These are phyloP conservation scores for Sinosuthora webbiana DNA, from an alignment of 2,113 vertebrate species.

Conservation along the genomic window DNA sequence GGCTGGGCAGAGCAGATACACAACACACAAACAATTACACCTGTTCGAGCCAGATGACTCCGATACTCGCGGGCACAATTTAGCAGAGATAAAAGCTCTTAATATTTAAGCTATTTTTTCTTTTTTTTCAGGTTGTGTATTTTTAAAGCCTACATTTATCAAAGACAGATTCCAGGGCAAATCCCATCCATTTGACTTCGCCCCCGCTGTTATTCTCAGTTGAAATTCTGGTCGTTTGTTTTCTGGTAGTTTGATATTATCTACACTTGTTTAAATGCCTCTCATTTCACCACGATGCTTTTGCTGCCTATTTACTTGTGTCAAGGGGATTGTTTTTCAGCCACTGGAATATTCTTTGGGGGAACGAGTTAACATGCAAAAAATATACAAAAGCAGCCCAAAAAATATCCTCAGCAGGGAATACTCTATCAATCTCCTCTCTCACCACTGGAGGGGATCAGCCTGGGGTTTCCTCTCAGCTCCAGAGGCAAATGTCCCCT, in stretches of 20 bases:
- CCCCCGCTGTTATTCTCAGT: not conserved
- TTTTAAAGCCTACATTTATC: conserved; percentile 26
- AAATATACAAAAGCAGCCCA: not conserved
- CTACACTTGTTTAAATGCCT: not conserved
- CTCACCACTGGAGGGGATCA: not conserved
- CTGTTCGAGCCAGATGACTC: conserved; percentile 19
- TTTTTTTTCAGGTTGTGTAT: not conserved
- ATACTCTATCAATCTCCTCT: not conserved
- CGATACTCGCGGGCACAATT: not conserved
- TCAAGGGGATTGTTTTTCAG: not conserved
- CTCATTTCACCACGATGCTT: not conserved
- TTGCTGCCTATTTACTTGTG: not conserved
- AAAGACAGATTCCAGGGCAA: not conserved
- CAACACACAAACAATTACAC: conserved; percentile 2
- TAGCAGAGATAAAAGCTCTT: conserved; percentile 10
- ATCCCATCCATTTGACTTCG: not conserved
- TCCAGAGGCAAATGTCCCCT: not conserved
- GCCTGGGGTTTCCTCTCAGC: not conserved
- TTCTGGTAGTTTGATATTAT: not conserved
- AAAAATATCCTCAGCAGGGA: not conserved
- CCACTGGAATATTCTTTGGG: not conserved
- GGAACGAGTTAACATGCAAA: not conserved
- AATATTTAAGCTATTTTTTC: not conserved
- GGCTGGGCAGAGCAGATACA: not conserved
- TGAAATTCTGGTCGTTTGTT: conserved; percentile 8